Evolutionary conservation across 2,797 vertebrate genomes (phyloP), one percentile per base, ranked within the genome.

Genomic region (Salmo trutta): DNA sequence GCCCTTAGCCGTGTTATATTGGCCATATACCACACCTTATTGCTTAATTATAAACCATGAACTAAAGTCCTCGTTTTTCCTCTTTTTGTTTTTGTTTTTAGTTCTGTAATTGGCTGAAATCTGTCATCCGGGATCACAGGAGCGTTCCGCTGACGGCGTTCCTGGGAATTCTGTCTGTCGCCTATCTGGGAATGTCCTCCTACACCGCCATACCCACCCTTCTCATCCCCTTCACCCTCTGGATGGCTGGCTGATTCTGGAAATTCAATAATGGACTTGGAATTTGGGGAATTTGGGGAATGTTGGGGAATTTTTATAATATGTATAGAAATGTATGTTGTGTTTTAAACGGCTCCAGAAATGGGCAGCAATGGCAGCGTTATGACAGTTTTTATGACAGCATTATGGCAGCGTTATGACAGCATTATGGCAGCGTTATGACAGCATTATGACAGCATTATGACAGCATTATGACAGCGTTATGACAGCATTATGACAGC

Each of bases 71-170:
- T 47, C 10, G 12, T 47, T 2, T 47, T 47, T 1, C 41, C 33
- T 36, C 6, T 12, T 10, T 3, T 19, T 24, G 24, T 0, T 27
- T 76, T 83, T 19, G 79, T 85, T 87, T 90, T 1, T 91, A 99
- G 97, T 98, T 99, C 90, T 97, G 96, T 77, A 94, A 95, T 84
- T 91, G 85, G 41, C 85, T 99, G 92, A 99, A 97, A 94, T 96
- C 92, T 29, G 91, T 97, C 82, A 95, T 99, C 87, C 95, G 94
- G 76, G 96, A 98, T 91, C 95, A 95, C 92, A 94, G 97, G 79
- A 96, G 88, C 0, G 85, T 95, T 15, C 82, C 96, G 0, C 90
- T 95, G 62, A 92, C 96, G 0, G 93, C 90, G 19, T 76, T 96
- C 77, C 86, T 96, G 84, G 97, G 97, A 75, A 72, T 98, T 75